These are phyloP conservation scores for Hemicentrotus pulcherrimus DNA, from an alignment of 35 echinoderm and acorn worm genomes.

Conservation along the genomic window DNA sequence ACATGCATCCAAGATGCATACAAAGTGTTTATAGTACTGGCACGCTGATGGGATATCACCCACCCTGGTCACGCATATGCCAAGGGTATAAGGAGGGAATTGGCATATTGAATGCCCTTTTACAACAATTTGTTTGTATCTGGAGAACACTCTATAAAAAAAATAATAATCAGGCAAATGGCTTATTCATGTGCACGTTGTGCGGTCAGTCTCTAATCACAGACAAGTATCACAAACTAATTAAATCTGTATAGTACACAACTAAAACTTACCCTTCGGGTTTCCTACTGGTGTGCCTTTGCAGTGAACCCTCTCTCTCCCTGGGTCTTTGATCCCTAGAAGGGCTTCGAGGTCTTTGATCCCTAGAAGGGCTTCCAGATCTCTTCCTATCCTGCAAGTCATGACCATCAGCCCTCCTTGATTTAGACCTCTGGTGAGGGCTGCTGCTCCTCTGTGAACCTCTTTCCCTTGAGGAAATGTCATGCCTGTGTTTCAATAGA, in stretches of 20 bases:
- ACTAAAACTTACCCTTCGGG: background rate
- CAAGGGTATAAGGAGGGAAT: too few species aligned
- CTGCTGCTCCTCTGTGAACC: background rate
- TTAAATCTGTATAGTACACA: background rate
- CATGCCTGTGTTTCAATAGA: background rate
- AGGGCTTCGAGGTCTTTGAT: constrained; percentile 3
- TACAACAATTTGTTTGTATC: background rate
- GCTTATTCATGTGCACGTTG: background rate
- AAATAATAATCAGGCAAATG: background rate
- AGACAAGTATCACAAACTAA: background rate
- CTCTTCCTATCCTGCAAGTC: background rate
- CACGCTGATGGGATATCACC: too few species aligned
- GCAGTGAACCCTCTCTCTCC: background rate
- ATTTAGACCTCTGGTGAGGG: background rate
- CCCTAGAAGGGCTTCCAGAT: background rate
- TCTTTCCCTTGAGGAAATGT: background rate
- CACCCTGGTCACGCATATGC: too few species aligned
- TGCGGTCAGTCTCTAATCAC: background rate
- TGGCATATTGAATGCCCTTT: too few species aligned
- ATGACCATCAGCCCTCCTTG: background rate
- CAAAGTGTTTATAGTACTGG: too few species aligned
- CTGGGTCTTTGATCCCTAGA: background rate
- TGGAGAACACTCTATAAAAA: background rate
- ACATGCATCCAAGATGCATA: too few species aligned
- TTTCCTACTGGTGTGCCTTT: background rate